Evolutionary conservation across 2,888 invertebrate species (phyloP).

Genomic region (Lysandra coridon): DNA sequence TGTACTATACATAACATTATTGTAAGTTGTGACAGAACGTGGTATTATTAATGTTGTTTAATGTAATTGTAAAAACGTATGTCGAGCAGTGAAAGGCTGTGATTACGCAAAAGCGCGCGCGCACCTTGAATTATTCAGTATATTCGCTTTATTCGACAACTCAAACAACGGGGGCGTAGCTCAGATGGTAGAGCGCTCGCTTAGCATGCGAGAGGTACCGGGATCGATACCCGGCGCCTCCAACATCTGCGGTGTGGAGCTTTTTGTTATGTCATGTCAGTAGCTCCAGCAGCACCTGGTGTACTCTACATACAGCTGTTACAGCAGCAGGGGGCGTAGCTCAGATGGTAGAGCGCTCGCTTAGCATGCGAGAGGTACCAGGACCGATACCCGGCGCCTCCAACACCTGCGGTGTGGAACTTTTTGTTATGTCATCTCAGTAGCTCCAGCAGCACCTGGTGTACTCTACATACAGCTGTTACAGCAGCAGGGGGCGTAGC

Average conservation of each 20-base stretch:
- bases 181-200: constrained; percentile 81
- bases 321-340: constrained; percentile 68
- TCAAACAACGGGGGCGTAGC: constrained; percentile 71
- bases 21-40: neutral
- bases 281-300: too few relatives aligned
- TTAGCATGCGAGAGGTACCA: constrained; percentile 81
- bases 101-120: neutral
- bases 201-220: constrained; percentile 81
- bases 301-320: too few relatives aligned
- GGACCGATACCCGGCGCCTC: constrained; percentile 81
- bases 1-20: too few relatives aligned
- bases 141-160: neutral
- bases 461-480: too few relatives aligned
- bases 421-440: too few relatives aligned
- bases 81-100: constrained; percentile 10
- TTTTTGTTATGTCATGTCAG: too few relatives aligned
- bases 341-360: constrained; percentile 81
- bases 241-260: constrained; percentile 42
- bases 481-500: constrained; percentile 55
- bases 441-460: too few relatives aligned
- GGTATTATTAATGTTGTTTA: neutral
- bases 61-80: neutral
- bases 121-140: constrained; percentile 22
- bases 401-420: constrained; percentile 44
- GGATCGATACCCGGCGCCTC: constrained; percentile 81